Evolutionary conservation across 1,140 invertebrate genomes (phyloP).

Genomic region (Trinorchestia longiramus): DNA sequence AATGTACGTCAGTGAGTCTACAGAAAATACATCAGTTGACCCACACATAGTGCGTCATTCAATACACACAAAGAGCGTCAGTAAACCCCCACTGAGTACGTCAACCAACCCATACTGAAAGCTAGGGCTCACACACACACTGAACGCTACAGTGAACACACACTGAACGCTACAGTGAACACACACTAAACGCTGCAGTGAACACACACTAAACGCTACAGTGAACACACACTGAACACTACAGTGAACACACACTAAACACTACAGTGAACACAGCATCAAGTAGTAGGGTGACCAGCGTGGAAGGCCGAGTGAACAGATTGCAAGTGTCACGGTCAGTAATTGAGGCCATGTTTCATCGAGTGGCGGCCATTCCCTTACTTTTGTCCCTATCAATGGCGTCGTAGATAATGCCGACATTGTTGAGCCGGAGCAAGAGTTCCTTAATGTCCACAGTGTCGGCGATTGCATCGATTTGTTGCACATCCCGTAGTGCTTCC

Average conservation of each 20-base stretch:
- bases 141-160: background rate
- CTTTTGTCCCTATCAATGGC: constrained; percentile 23
- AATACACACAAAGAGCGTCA: background rate
- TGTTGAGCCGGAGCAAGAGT: constrained; percentile 13
- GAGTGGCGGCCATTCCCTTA: constrained; percentile 5
- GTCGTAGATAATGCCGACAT: constrained; percentile 42
- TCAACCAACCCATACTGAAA: background rate
- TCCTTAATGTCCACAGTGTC: background rate
- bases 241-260: background rate
- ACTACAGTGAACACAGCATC: no score
- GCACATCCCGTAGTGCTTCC: background rate
- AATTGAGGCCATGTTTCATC: constrained; percentile 26
- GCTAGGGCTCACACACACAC: background rate
- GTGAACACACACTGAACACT: background rate
- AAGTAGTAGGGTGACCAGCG: background rate
- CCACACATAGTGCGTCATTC: background rate
- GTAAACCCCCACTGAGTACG: background rate
- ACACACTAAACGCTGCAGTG: background rate
- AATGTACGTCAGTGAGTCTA: background rate
- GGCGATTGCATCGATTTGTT: background rate
- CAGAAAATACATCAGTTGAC: background rate
- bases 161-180: background rate
- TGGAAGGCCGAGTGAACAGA: background rate
- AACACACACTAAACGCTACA: background rate
- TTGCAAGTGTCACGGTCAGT: background rate